Evolutionary conservation across 2,113 vertebrate species (phyloP).

Genomic region (Oryzias melastigma): DNA sequence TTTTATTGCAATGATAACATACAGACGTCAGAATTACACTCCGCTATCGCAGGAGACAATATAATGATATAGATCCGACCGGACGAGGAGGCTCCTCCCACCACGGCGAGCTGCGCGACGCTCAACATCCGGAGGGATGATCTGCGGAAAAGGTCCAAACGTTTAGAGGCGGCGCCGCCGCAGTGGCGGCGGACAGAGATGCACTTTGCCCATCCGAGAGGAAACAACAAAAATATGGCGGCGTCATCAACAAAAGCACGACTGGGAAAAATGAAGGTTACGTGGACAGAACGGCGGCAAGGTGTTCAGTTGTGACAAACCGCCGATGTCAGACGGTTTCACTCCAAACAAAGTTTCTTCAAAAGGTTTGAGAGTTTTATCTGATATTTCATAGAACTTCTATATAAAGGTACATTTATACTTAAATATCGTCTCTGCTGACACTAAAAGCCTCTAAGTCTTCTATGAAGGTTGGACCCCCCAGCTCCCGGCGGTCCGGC

Average conservation of each 20-base stretch:
- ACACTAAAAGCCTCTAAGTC: slow-evolving; percentile 63
- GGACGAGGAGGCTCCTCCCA: slow-evolving; percentile 15
- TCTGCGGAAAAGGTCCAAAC: slow-evolving; percentile 44
- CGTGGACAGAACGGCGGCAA: too few relatives aligned
- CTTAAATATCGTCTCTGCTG: slow-evolving; percentile 69
- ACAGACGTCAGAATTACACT: slow-evolving; percentile 82
- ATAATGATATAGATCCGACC: slow-evolving; percentile 68
- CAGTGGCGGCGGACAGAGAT: slow-evolving; percentile 10
- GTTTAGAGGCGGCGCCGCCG: slow-evolving; percentile 16
- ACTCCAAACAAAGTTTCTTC: not conserved
- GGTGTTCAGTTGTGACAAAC: not conserved
- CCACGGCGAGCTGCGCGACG: slow-evolving; percentile 72
- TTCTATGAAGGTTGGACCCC: slow-evolving; percentile 55
- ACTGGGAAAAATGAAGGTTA: not conserved
- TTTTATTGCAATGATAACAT: slow-evolving; percentile 83
- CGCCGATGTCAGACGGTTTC: not conserved
- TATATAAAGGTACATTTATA: slow-evolving; percentile 74
- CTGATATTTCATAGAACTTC: slow-evolving; percentile 68
- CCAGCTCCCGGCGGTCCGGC: not conserved
- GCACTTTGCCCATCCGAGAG: slow-evolving; percentile 38
- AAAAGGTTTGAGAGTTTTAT: slow-evolving; percentile 33
- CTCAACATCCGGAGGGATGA: slow-evolving; percentile 47
- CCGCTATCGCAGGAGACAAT: slow-evolving; percentile 74
- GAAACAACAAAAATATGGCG: slow-evolving; percentile 23
- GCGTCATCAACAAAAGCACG: not conserved